A percentile compares a stretch with the other conserved stretches of the same genome.
Evolutionary conservation across 1,140 invertebrate genomes (phyloP).

Genomic region (Leucophenga varia): DNA sequence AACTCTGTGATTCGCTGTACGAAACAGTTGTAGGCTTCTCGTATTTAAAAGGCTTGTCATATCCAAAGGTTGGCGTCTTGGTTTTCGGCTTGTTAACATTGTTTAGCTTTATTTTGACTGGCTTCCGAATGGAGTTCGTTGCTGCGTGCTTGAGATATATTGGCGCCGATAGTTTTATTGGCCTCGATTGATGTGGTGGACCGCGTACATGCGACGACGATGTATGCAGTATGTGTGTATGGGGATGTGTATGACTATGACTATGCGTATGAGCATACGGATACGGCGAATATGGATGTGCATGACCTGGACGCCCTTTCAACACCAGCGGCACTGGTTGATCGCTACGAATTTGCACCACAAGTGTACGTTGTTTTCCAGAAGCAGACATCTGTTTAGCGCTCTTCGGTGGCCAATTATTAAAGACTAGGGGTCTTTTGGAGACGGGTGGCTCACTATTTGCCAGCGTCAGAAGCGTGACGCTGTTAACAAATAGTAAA

Average conservation of each 20-base stretch:
- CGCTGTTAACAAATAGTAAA: constrained; percentile 11
- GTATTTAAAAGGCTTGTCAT: constrained; percentile 48
- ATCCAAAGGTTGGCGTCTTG: constrained; percentile 41
- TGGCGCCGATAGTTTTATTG: constrained; percentile 34
- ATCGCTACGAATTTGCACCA: constrained; percentile 52
- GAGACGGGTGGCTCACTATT: constrained; percentile 28
- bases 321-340: constrained; percentile 44
- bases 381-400: constrained; percentile 26
- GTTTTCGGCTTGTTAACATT: constrained; percentile 31
- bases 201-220: constrained; percentile 20
- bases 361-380: constrained; percentile 38
- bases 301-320: constrained; percentile 34
- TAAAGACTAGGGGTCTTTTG: constrained; percentile 36
- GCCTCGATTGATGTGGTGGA: constrained; percentile 26
- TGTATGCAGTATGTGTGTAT: constrained; percentile 17
- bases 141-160: constrained; percentile 32
- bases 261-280: neutral
- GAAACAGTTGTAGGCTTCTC: constrained; percentile 36
- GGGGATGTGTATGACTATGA: constrained; percentile 25
- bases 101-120: constrained; percentile 42
- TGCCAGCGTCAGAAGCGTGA: constrained; percentile 24
- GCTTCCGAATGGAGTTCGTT: constrained; percentile 28
- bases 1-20: constrained; percentile 36
- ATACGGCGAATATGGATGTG: constrained; percentile 1
- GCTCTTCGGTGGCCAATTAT: constrained; percentile 35